Evolutionary conservation across 2,797 vertebrate species (phyloP).

Genomic region (Peromyscus attwateri): DNA sequence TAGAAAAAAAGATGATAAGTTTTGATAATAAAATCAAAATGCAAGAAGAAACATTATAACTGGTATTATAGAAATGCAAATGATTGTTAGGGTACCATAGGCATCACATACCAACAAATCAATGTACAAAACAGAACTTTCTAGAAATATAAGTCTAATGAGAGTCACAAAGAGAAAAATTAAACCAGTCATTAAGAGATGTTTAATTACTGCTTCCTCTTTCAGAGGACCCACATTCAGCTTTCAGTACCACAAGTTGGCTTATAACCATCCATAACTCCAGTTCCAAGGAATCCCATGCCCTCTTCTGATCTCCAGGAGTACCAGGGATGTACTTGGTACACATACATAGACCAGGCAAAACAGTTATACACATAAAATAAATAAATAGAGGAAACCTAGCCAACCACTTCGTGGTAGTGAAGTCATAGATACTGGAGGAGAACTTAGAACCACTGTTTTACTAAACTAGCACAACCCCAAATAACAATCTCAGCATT

Average conservation of each 20-base stretch:
- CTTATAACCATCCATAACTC: background rate
- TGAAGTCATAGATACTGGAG: no score
- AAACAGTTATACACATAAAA: background rate
- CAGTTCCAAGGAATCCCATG: no score
- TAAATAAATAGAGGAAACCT: background rate
- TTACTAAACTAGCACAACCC: background rate
- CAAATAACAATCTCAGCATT: background rate
- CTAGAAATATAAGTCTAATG: background rate
- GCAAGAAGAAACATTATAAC: background rate
- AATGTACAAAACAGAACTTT: background rate
- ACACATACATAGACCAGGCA: no score
- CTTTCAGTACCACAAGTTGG: no score
- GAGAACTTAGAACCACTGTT: background rate
- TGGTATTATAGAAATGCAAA: background rate
- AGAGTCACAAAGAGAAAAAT: background rate
- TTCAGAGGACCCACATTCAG: background rate
- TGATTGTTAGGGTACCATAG: background rate
- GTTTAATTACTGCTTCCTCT: background rate
- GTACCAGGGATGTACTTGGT: background rate
- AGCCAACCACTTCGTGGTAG: background rate
- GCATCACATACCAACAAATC: background rate
- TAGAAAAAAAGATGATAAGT: background rate
- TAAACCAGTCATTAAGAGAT: background rate
- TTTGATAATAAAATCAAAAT: background rate
- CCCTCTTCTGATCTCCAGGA: no score